A percentile compares a stretch with the other conserved stretches of the same genome.
Conservation (phyloP, 2,888 invertebrate species). For the Tupiocoris notatus region DNA sequence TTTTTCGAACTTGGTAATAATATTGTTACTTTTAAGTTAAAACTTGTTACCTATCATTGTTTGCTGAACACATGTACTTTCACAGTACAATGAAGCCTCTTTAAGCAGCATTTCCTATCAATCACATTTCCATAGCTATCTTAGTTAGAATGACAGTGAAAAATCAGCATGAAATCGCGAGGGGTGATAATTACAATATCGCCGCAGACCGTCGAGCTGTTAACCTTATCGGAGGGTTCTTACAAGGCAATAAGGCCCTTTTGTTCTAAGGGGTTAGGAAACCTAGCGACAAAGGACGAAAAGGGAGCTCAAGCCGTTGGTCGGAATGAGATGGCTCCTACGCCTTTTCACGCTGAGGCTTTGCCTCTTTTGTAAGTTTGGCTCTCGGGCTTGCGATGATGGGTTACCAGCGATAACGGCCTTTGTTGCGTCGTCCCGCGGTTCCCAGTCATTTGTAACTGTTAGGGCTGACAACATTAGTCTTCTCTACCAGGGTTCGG, state of each 20-base stretch:
- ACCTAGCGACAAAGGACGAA: neutral
- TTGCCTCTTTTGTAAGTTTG: neutral
- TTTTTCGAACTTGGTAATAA: no score
- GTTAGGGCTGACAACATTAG: constrained; percentile 25
- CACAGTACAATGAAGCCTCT: no score
- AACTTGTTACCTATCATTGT: no score
- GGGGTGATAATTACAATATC: neutral
- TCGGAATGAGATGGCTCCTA: neutral
- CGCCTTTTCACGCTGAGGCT: neutral
- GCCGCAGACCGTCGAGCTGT: neutral
- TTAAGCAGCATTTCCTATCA: no score
- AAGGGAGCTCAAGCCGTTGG: neutral
- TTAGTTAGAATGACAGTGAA: neutral
- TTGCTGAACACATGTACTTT: no score
- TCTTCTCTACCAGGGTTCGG: no score
- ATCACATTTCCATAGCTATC: no score
- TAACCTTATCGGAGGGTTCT: neutral
- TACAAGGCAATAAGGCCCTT: neutral
- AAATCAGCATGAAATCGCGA: neutral
- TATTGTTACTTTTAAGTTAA: no score
- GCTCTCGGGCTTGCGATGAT: neutral
- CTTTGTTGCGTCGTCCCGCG: neutral
- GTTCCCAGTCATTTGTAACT: constrained; percentile 28
- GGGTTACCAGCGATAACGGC: neutral
- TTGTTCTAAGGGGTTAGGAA: neutral